Conservation (phyloP, 2,113 vertebrate species). For the Psettodes erumei region DNA sequence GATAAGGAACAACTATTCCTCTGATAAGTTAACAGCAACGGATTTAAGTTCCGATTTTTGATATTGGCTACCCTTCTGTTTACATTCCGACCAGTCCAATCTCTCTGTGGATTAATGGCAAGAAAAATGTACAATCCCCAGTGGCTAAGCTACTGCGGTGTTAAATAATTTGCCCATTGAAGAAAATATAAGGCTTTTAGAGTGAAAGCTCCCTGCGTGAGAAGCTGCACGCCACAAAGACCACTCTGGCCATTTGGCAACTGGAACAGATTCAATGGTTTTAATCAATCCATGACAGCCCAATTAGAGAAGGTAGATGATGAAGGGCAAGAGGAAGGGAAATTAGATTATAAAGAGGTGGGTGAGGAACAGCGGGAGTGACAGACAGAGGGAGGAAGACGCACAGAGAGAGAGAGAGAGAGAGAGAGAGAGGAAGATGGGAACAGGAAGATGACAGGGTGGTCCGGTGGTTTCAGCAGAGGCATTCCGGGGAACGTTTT, state of each 20-base stretch:
- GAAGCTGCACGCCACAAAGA: slow-evolving; percentile 27
- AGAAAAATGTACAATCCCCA: slow-evolving; percentile 34
- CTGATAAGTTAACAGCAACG: neutral
- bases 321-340: slow-evolving; percentile 20
- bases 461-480: slow-evolving; percentile 67
- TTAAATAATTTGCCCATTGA: slow-evolving; percentile 48
- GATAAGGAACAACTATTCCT: neutral
- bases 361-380: neutral
- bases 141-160: slow-evolving; percentile 1
- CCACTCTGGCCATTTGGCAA: slow-evolving; percentile 40
- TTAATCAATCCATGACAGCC: slow-evolving; percentile 50
- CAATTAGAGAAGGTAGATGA: slow-evolving; percentile 52
- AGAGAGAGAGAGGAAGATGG: slow-evolving; percentile 36
- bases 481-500: slow-evolving; percentile 75
- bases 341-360: slow-evolving; percentile 43
- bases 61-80: neutral
- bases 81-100: no score
- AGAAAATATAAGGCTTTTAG: slow-evolving; percentile 38
- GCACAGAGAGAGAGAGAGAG: slow-evolving; percentile 10
- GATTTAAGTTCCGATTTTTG: neutral
- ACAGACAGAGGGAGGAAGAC: slow-evolving; percentile 19
- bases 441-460: slow-evolving; percentile 62
- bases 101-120: slow-evolving; percentile 53
- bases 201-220: slow-evolving; percentile 18
- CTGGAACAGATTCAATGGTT: slow-evolving; percentile 36